These are phyloP conservation scores for Carterocephalus palaemon DNA, from an alignment of 2,888 invertebrate species.

Conservation along the genomic window DNA sequence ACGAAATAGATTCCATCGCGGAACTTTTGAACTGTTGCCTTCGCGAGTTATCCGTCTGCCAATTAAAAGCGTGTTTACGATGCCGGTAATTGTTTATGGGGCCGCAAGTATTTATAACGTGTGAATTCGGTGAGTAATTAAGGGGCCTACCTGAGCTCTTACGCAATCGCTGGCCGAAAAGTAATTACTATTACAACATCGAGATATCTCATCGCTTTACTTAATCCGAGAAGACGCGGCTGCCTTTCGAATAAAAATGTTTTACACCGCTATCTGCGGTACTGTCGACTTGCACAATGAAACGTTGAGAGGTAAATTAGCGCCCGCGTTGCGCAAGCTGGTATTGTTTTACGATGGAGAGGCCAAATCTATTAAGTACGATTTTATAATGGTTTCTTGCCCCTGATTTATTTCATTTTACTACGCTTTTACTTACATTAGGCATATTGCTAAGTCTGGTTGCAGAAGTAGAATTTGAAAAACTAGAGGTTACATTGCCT, in stretches of 20 bases:
- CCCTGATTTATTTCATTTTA: no score
- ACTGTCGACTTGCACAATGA: conserved; percentile 28
- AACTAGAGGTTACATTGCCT: no score
- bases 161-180: conserved; percentile 18
- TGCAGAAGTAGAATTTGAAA: no score
- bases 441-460: no score
- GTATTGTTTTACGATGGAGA: conserved; percentile 35
- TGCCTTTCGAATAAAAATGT: conserved; percentile 27
- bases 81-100: conserved; percentile 19
- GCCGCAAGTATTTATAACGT: conserved; percentile 18
- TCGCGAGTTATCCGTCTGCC: neutral
- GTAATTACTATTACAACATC: conserved; percentile 11
- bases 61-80: conserved; percentile 18
- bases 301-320: conserved; percentile 30
- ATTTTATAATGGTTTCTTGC: conserved; percentile 32
- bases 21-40: conserved; percentile 8
- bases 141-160: conserved; percentile 5
- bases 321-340: conserved; percentile 30
- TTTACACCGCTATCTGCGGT: conserved; percentile 29
- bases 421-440: no score
- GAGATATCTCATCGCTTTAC: conserved; percentile 10
- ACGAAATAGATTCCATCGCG: conserved; percentile 22
- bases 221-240: conserved; percentile 4
- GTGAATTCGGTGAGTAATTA: conserved; percentile 18
- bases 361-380: conserved; percentile 31